Base-by-base conservation (phyloP, 2,113 vertebrate genomes). In the Apistogramma diplotaenia region DNA sequence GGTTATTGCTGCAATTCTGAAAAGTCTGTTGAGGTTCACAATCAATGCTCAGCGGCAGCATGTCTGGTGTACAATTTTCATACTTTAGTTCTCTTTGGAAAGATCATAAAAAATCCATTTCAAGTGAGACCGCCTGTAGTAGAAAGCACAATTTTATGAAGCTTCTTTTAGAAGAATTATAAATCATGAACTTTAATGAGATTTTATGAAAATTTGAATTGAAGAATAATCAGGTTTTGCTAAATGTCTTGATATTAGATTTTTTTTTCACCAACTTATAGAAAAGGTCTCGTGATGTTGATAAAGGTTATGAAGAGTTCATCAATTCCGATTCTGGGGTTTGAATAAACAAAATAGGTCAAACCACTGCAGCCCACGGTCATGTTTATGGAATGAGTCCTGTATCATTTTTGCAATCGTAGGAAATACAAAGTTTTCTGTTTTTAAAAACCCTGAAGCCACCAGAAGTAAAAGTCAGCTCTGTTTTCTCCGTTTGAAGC, bases 1-100 rank as follows among this genome's bases (percentile, higher is more conserved):
- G 33, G 85, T 86, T 83, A 91, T 88, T 86, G 85, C 82, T 23
- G 33, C 65, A 3, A 11, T 76, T 23, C 55, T 73, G 79, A 83
- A 87, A 81, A 83, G 56, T 83, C 78, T 59, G 61, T 31, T 2
- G 79, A 54, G 59, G 57, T 71, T 79, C 67, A 33, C 51, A 81
- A 91, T 92, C 92, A 72, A 87, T 90, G 74, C 57, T 19, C 12
- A 59, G 25, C 40, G 10, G 12, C 59, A 49, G 71, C 40, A 49
- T 57, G 54, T 49, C 76, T 60, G 51, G 46, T 86, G 76, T 82
- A 83, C 29, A 85, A 74, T 81, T 73, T 65, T 78, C 25, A 60
- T 78, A 73, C 27, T 19, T 85, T 29, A 53, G 31, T 62, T 8
- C 35, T 76, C 55, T 82, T 82, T 65, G n/a, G 31, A 71, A 73